Evolutionary conservation across 2,797 vertebrate genomes (phyloP), one percentile per base, ranked within the genome.

Genomic region (Tinamus major): DNA sequence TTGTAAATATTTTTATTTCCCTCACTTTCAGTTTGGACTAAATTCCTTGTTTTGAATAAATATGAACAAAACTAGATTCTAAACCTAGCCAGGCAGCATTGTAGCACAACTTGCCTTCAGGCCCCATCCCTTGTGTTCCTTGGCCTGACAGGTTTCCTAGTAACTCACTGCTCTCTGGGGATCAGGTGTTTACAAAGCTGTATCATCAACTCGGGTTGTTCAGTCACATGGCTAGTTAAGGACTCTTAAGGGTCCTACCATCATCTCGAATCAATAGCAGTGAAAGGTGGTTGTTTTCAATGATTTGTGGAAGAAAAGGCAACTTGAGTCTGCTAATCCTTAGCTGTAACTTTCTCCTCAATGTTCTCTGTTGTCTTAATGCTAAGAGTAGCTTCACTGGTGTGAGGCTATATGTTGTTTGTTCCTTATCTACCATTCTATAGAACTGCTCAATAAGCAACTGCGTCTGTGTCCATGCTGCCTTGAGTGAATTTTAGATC

Each of bases 161-260:
- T 97, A 97, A 97, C 95, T 96, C 51, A 0, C 35, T 58, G 72
- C 33, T 92, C 96, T 97, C 96, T 90, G 77, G 95, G 92, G 89
- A 53, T 81, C 12, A 9, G 79, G 35, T 97, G 96, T 97, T 97
- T 96, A 94, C 96, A 95, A 81, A 94, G 95, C 78, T 64, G 18
- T 27, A 53, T 8, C 77, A 83, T 67, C 88, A 56, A 26, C 77
- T 84, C 53, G 9, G n/a, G 29, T 58, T 16, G 61, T 51, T 89
- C 13, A 33, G 61, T 77, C 46, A 33, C 37, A 61, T 85, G 51
- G 67, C 48, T 79, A 29, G 46, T 89, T 44, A 35, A 61, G 85
- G 76, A 62, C 37, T 89, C 77, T 2, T 42, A 59, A 16, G 4
- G 49, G 37, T 42, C 23, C 59, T 68, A 1, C 79, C 31, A 42